phyloP scores from a whole-genome alignment of 2,888 invertebrate genomes.

The Ommatoiulus sabulosus region DNA sequence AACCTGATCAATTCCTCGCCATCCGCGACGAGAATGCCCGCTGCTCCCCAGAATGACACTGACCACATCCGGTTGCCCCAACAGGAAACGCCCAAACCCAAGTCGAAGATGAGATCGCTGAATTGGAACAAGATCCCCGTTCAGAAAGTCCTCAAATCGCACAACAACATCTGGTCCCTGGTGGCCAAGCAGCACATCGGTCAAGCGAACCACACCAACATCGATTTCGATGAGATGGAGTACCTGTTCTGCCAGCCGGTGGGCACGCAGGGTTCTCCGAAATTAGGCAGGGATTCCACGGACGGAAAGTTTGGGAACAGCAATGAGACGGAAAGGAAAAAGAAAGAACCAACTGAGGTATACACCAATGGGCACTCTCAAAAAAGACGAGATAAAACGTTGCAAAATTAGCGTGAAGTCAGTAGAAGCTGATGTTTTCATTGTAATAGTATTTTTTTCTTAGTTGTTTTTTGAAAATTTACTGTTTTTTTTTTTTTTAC shows the following conservation, averaged over 20 bases:
- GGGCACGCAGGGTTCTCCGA: slow-evolving; percentile 70
- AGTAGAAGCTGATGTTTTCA: no score
- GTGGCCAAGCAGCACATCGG: slow-evolving; percentile 84
- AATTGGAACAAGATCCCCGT: slow-evolving; percentile 98
- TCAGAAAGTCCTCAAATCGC: slow-evolving; percentile 75
- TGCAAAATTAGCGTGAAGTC: no score
- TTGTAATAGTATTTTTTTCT: no score
- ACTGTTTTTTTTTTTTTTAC: no score
- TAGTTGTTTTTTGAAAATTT: no score
- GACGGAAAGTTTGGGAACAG: slow-evolving; percentile 65
- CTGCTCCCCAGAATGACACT: not conserved
- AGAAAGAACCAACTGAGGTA: slow-evolving; percentile 84
- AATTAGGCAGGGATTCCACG: slow-evolving; percentile 66
- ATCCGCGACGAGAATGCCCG: not conserved
- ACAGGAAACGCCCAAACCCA: slow-evolving; percentile 93
- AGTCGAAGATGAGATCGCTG: slow-evolving; percentile 95
- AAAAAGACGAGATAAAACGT: no score
- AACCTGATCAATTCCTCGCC: slow-evolving; percentile 9
- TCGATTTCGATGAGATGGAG: slow-evolving; percentile 95
- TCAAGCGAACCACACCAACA: slow-evolving; percentile 82
- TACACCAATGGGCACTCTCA: no score
- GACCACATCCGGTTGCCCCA: slow-evolving; percentile 77
- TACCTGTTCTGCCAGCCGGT: slow-evolving; percentile 87
- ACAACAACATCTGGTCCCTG: slow-evolving; percentile 87
- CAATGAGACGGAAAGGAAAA: slow-evolving; percentile 70